Evolutionary conservation across 2,888 invertebrate species (phyloP), one percentile per base, ranked within the genome.

Genomic region (Drosophila vallismaia): DNA sequence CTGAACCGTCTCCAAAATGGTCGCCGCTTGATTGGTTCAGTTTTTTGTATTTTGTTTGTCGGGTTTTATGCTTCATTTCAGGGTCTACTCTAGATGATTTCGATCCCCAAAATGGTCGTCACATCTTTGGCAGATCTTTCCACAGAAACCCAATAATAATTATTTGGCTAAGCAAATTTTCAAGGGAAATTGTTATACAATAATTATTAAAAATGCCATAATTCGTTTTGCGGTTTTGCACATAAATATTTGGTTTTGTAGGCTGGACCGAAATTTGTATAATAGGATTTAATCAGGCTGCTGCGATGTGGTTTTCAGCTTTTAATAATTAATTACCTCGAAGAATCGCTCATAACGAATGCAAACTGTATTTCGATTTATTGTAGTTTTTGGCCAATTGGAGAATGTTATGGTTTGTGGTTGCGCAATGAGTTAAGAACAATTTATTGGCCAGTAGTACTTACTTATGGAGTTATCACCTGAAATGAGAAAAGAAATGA

Each of bases 401-500:
- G 56, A 74, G 51, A 69, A 71, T 48, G 55, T 46, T 45, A 55
- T 59, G 46, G 70, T 60, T 77, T 86, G 77, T 74, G 74, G 74
- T 83, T 73, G 71, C 62, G 63, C 59, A 86, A 72, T 74, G 67
- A 5, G n/a, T 36, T 59, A 52, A 49, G 49, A 66, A 48, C 36
- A 55, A 51, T 69, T 53, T 10, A 14, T 49, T 14, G n/a, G 40
- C 40, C 26, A 31, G 9, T 38, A 73, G 51, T 77, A 91, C 91
- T 91, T 91, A 91, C 91, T 91, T 91, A 91, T 91, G 71, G 91
- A 90, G 71, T 88, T 91, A 81, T 91, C 91, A 87, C 90, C 91
- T 91, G 87, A 3, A 90, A 89, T 54, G 5, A 40, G 54, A 55
- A 62, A 51, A 42, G 59, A 51, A 48, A 74, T 24, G 14, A 53